These are phyloP conservation scores for Anthonomus grandis DNA, from an alignment of 1,140 invertebrate genomes.

Conservation along the genomic window DNA sequence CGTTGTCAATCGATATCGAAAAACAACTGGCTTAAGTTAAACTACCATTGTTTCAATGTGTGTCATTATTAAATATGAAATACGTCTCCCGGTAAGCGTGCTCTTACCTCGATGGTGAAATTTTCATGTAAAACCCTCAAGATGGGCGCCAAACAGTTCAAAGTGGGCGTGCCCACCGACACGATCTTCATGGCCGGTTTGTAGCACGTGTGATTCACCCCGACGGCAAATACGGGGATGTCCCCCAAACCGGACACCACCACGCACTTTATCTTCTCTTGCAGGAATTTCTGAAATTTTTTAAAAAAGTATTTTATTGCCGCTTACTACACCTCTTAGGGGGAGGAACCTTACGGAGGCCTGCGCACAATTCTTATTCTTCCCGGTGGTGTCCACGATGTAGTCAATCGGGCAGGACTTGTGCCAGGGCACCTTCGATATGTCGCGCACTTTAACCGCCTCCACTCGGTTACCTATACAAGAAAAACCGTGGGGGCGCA, in stretches of 20 bases:
- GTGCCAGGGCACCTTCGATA: conserved; percentile 21
- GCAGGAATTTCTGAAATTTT: conserved; percentile 18
- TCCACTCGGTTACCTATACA: conserved; percentile 18
- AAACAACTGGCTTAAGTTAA: neutral
- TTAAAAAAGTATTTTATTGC: neutral
- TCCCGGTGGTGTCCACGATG: conserved; percentile 23
- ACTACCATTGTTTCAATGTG: too few species aligned
- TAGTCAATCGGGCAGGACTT: conserved; percentile 19
- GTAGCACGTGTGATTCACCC: conserved; percentile 25
- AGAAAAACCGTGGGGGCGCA: neutral
- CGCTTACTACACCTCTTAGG: too few species aligned
- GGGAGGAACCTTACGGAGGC: conserved; percentile 20
- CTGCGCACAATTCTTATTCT: conserved; percentile 13
- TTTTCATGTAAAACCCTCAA: conserved; percentile 25
- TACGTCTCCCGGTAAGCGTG: neutral
- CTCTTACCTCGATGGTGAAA: conserved; percentile 22
- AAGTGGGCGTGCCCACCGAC: conserved; percentile 14
- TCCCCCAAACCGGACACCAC: conserved; percentile 22
- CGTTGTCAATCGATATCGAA: too few species aligned
- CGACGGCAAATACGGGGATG: conserved; percentile 22
- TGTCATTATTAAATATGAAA: neutral
- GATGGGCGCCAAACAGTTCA: conserved; percentile 23
- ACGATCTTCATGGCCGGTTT: conserved; percentile 19
- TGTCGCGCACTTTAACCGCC: conserved; percentile 5
- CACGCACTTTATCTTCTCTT: conserved; percentile 19